phyloP scores from a whole-genome alignment of 2,113 vertebrate species.

The Halichoerus grypus region DNA sequence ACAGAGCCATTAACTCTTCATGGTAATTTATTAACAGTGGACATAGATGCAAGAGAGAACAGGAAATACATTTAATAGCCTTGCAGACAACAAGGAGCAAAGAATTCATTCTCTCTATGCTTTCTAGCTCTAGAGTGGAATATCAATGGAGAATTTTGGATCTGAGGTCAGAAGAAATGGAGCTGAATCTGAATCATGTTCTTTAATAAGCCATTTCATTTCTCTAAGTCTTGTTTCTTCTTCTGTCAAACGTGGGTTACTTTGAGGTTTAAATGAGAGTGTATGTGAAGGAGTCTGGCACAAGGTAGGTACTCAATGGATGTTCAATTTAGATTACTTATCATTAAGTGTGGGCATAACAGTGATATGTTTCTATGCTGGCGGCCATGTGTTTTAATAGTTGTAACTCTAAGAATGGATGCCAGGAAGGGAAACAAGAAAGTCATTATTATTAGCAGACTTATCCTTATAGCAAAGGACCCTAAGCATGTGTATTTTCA shows the following conservation, averaged over 20 bases:
- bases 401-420: neutral
- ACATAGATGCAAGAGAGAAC: neutral
- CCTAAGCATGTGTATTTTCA: neutral
- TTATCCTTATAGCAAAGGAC: neutral
- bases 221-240: neutral
- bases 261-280: neutral
- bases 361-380: neutral
- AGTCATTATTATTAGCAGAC: neutral
- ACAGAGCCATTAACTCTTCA: neutral
- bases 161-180: slow-evolving; percentile 35
- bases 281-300: neutral
- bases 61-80: neutral
- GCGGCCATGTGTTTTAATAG: neutral
- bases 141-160: neutral
- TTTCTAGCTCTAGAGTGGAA: slow-evolving; percentile 39
- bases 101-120: neutral
- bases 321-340: neutral
- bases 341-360: neutral
- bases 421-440: neutral
- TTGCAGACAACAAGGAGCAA: neutral
- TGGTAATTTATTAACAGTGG: slow-evolving; percentile 15
- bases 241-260: neutral
- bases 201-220: neutral
- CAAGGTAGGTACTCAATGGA: neutral
- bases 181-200: neutral